Base-by-base conservation (phyloP, 2,113 vertebrate species). In the Corythornis madagascariensis region DNA sequence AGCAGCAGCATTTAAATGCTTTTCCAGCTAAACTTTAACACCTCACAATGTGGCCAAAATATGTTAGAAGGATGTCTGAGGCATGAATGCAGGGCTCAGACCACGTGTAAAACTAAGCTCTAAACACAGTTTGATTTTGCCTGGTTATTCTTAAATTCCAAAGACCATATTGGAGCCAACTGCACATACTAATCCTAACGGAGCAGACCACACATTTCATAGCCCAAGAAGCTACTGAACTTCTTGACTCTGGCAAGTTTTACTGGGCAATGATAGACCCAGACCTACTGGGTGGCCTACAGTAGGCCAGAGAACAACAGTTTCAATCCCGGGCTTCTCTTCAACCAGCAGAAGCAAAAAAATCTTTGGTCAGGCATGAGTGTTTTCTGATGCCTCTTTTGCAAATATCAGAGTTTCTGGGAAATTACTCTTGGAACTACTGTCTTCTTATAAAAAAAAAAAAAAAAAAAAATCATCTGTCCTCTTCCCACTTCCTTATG, bases 11-110 rank as follows among this genome's bases (percentile, higher is more conserved):
- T 93, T 90, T 87, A 85, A 91, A 70, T 24, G 69, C 43, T 89
- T 78, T 83, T 87, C 72, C 82, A 90, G 83, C 24, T 56, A 61
- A 89, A 81, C 10, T 90, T 92, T 77, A 89, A 63, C 85, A 90
- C 57, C 40, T 86, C 65, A 53, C n/a, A 69, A 22, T 12, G 26
- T 33, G 79, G 57, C 38, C 35, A 94, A 72, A 89, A 82, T 57
- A 94, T 38, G 40, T 72, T 26, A 77, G 59, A 89, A 9, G 7
- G 24, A 71, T 57, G 72, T 83, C 83, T 88, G 57, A 80, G 29
- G 35, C 63, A 55, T 43, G 43, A 87, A 65, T 10, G 8, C 43
- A 77, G 56, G 66, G 53, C 72, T 89, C 65, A 71, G 69, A 83
- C 22, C 78, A 43, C 2, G 2, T 52, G 52, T 80, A 91, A 91